Percentiles rank a stretch among this genome's conserved stretches.
These are phyloP conservation scores for Paraescarpia echinospica DNA, from an alignment of 1,140 invertebrate genomes.

Conservation along the genomic window DNA sequence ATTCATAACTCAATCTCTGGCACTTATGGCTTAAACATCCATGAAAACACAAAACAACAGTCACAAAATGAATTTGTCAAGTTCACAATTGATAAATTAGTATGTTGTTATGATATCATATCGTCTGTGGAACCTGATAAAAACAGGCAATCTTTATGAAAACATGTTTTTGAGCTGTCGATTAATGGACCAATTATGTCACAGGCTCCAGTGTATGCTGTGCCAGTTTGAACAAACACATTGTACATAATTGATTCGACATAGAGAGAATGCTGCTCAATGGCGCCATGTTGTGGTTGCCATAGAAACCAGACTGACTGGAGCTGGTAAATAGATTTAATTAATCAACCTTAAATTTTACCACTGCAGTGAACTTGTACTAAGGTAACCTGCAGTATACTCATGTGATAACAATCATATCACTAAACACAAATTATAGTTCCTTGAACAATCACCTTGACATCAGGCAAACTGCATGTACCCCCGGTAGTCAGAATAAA, in stretches of 20 bases:
- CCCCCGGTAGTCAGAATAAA: neutral
- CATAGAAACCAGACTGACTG: neutral
- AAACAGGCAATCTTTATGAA: constrained; percentile 3
- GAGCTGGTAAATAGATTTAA: neutral
- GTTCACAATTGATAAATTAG: neutral
- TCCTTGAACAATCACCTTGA: neutral
- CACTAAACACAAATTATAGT: neutral
- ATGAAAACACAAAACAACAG: neutral
- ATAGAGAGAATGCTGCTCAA: neutral
- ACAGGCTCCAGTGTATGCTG: neutral
- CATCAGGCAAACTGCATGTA: no score
- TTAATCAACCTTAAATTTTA: neutral
- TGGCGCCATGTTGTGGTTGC: neutral
- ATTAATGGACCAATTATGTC: neutral
- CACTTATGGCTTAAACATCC: neutral
- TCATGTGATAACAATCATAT: neutral
- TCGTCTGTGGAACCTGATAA: neutral
- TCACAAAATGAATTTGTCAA: neutral
- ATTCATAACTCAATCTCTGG: neutral
- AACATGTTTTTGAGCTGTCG: neutral
- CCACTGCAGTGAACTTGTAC: neutral
- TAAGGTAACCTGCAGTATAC: neutral
- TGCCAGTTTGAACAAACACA: neutral
- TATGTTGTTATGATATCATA: neutral
- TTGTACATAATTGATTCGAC: constrained; percentile 1